Evolutionary conservation across 2,888 invertebrate genomes (phyloP), one percentile per base, ranked within the genome.

Genomic region (Cataglyphis albicans): DNA sequence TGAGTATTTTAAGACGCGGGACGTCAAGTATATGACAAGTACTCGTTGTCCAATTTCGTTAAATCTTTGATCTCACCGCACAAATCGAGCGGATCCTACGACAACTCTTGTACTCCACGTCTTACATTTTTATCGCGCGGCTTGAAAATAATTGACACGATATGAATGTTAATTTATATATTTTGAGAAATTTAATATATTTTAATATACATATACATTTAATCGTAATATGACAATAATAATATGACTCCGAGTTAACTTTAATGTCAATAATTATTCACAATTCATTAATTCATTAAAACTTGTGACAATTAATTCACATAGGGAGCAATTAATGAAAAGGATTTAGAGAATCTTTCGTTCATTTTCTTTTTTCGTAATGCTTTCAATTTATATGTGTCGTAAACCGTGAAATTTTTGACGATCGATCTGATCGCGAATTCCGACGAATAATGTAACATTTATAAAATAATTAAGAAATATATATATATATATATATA

Each of bases 51-150:
- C 81, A 82, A 82, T 82, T 82, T 76, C 44, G 55, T 76, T 18
- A 59, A 59, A 65, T 63, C 81, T 82, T 82, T 82, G 81, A 82
- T 82, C 81, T 82, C 59, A 65, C 81, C 81, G 81, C 78, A 52
- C 48, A 21, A 35, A 59, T 35, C 57, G 59, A 59, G 18, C 18
- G 25, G 57, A 70, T 78, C 59, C 35, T 21, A 9, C 7, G 12
- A 44, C 35, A 70, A 78, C 78, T 59, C 59, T 70, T 67, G 29
- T 67, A 67, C 57, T 64, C 67, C 18, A 41, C 67, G 38, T 67
- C 67, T 32, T 32, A 35, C n/a, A 57, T 44, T 78, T 78, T 70
- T 70, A 70, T 70, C 59, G n/a, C 5, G 32, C 25, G 21, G 35
- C 12, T 44, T 25, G 29, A 18, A 3, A 41, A 70, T 44, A 59